phyloP scores from a whole-genome alignment of 1,140 invertebrate genomes.

The Coelopa frigida region DNA sequence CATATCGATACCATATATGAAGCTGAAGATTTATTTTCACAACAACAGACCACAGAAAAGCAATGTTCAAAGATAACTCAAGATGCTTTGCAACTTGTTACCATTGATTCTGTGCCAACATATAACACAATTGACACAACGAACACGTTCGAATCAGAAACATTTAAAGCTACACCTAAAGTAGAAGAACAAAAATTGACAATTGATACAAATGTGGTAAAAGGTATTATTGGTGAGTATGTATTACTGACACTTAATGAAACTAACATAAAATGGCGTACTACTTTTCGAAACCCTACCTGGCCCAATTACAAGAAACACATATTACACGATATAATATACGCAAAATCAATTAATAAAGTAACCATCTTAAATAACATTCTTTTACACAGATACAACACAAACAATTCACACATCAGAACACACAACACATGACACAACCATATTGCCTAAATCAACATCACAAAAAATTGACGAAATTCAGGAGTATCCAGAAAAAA shows the following conservation, averaged over 20 bases:
- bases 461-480: conserved; percentile 28
- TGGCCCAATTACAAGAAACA: conserved; percentile 26
- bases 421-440: conserved; percentile 47
- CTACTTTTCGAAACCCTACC: conserved; percentile 24
- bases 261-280: conserved; percentile 23
- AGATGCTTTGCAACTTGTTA: neutral
- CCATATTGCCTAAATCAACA: too few relatives aligned
- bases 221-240: conserved; percentile 12
- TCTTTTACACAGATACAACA: conserved; percentile 46
- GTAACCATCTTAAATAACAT: conserved; percentile 17
- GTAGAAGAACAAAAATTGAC: neutral
- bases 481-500: conserved; percentile 1
- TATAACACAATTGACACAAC: neutral
- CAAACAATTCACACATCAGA: conserved; percentile 43
- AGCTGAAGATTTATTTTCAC: neutral
- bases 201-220: conserved; percentile 12
- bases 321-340: conserved; percentile 40
- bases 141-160: conserved; percentile 7
- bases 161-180: neutral
- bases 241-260: neutral
- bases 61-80: neutral
- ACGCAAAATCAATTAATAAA: conserved; percentile 25
- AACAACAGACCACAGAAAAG: neutral
- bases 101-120: conserved; percentile 1
- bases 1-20: neutral